phyloP scores from a whole-genome alignment of 53 echinoderm and acorn worm species.

The Luidia sarsii region DNA sequence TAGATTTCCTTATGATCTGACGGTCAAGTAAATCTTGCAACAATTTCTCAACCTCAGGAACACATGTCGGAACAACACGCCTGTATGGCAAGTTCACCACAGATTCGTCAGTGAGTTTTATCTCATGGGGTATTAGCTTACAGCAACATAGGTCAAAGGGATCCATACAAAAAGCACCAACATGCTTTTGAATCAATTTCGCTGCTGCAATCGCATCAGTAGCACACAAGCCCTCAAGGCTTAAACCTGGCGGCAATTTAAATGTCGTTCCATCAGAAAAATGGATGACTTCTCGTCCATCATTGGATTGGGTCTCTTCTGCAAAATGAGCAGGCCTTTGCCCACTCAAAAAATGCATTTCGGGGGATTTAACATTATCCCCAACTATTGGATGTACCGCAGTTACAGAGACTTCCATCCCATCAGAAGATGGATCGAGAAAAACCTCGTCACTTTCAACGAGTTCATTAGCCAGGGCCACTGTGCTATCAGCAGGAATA shows the following conservation, averaged over 20 bases:
- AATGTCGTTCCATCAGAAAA: conserved; percentile 12
- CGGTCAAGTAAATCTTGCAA: conserved; percentile 52
- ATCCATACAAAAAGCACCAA: conserved; percentile 2
- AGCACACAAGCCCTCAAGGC: background rate
- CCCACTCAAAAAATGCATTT: background rate
- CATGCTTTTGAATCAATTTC: background rate
- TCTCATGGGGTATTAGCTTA: conserved; percentile 17
- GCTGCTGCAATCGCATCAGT: conserved; percentile 14
- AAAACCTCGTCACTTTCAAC: background rate
- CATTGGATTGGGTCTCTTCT: background rate
- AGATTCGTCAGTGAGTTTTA: too few species aligned
- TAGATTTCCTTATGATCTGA: conserved; percentile 41
- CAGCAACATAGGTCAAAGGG: too few species aligned
- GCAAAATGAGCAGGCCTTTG: background rate
- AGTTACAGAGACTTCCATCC: background rate
- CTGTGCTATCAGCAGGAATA: background rate
- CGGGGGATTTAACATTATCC: background rate
- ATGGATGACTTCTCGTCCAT: background rate
- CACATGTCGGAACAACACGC: background rate
- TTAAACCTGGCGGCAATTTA: conserved; percentile 30
- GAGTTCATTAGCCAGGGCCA: conserved; percentile 4
- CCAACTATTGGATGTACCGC: conserved; percentile 1
- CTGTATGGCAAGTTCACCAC: conserved; percentile 4
- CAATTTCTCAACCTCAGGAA: background rate
- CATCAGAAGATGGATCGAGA: background rate